phyloP scores from a whole-genome alignment of 92 coral and sea anemone species.

The Plumapathes pennacea region DNA sequence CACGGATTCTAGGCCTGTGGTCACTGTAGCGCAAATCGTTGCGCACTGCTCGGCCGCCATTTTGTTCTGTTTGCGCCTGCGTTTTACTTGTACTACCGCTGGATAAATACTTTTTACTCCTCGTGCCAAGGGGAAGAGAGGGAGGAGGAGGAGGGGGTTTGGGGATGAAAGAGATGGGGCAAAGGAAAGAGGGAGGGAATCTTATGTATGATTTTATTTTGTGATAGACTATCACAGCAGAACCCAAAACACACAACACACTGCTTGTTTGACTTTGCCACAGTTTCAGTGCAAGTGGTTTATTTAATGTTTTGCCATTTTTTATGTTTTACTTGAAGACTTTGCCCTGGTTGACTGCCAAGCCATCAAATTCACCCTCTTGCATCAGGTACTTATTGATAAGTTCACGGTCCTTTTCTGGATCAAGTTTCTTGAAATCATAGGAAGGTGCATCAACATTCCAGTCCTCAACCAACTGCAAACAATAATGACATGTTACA shows the following conservation, averaged over 20 bases:
- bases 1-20: slow-evolving; percentile 84
- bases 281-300: no score
- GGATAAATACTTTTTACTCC: no score
- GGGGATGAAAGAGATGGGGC: no score
- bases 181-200: no score
- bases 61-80: no score
- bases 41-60: slow-evolving; percentile 67
- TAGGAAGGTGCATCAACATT: slow-evolving; percentile 78
- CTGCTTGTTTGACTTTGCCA: no score
- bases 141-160: no score
- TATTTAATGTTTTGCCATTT: background rate
- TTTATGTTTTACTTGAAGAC: slow-evolving; percentile 54
- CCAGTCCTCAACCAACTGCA: slow-evolving; percentile 73
- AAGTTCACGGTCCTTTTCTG: slow-evolving; percentile 65
- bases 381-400: slow-evolving; percentile 59
- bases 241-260: no score
- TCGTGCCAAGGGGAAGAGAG: no score
- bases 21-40: slow-evolving; percentile 80
- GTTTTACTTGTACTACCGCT: no score
- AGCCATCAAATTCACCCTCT: slow-evolving; percentile 70
- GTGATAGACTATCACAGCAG: no score
- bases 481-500: background rate
- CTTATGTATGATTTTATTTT: no score
- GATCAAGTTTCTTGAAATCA: slow-evolving; percentile 71
- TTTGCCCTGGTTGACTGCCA: slow-evolving; percentile 63